phyloP scores from a whole-genome alignment of 1,140 invertebrate species.

The Microvelia longipes region DNA sequence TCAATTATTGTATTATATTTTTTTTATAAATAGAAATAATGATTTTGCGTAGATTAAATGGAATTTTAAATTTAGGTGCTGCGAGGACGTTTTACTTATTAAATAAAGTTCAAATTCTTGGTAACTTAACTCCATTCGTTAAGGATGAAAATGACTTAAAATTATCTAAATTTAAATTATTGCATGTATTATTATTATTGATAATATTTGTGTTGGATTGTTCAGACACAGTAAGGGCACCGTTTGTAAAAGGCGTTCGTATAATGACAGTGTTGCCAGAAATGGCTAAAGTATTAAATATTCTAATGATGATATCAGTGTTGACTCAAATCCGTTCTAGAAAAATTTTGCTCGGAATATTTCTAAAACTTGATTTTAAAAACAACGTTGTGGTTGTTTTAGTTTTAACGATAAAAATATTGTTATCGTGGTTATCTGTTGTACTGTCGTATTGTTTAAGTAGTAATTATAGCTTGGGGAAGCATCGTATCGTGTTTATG shows the following conservation, averaged over 20 bases:
- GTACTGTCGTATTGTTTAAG: neutral
- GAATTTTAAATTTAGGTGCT: too few relatives aligned
- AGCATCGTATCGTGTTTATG: neutral
- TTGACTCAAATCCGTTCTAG: neutral
- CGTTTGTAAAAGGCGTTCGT: neutral
- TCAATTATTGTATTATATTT: too few relatives aligned
- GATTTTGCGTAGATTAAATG: too few relatives aligned
- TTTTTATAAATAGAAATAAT: too few relatives aligned
- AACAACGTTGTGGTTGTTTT: neutral
- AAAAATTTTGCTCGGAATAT: neutral
- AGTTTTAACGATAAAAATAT: neutral
- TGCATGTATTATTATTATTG: neutral
- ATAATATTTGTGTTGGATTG: neutral
- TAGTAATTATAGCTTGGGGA: neutral
- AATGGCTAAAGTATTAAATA: neutral
- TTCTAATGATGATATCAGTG: neutral
- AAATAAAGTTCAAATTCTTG: neutral
- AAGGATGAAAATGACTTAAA: neutral
- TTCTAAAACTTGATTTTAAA: neutral
- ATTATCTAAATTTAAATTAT: neutral
- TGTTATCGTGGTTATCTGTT: neutral
- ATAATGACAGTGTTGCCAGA: neutral
- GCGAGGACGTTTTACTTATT: neutral
- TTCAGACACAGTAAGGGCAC: neutral
- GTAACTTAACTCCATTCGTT: neutral